Evolutionary conservation across 2,888 invertebrate genomes (phyloP).

Genomic region (Caenorhabditis sp.): DNA sequence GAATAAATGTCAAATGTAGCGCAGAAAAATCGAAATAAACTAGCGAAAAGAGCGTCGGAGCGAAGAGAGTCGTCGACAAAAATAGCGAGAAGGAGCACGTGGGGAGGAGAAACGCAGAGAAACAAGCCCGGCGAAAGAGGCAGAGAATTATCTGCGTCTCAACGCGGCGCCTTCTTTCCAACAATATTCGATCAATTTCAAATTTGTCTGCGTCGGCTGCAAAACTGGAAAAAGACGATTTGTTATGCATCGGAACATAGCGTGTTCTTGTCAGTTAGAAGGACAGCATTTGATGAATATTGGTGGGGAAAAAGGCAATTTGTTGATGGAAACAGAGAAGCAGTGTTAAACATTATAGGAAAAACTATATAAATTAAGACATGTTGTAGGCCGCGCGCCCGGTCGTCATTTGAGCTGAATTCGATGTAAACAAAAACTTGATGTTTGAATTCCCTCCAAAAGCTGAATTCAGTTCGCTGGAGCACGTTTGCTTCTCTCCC

Average conservation of each 20-base stretch:
- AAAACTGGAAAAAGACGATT: constrained; percentile 7
- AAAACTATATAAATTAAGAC: no score
- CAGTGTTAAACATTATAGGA: no score
- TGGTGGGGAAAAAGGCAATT: constrained; percentile 17
- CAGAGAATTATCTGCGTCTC: constrained; percentile 32
- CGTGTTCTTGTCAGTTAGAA: no score
- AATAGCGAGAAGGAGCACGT: not conserved
- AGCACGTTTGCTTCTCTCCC: constrained; percentile 8
- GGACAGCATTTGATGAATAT: no score
- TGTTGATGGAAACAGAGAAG: no score
- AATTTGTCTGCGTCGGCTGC: constrained; percentile 32
- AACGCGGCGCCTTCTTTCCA: not conserved
- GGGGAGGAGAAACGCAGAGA: constrained; percentile 19
- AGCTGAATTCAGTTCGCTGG: not conserved
- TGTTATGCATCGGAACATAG: constrained; percentile 9
- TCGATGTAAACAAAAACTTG: not conserved
- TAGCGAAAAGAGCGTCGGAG: constrained; percentile 17
- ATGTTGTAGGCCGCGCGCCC: no score
- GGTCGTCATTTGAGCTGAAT: no score
- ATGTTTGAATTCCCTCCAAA: constrained; percentile 17
- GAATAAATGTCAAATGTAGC: constrained; percentile 16
- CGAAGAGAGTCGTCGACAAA: constrained; percentile 28
- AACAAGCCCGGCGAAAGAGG: constrained; percentile 5
- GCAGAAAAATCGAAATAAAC: not conserved
- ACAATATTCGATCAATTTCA: constrained; percentile 47